These are phyloP conservation scores for Synergus umbraculus DNA, from an alignment of 2,888 invertebrate species.

Conservation along the genomic window DNA sequence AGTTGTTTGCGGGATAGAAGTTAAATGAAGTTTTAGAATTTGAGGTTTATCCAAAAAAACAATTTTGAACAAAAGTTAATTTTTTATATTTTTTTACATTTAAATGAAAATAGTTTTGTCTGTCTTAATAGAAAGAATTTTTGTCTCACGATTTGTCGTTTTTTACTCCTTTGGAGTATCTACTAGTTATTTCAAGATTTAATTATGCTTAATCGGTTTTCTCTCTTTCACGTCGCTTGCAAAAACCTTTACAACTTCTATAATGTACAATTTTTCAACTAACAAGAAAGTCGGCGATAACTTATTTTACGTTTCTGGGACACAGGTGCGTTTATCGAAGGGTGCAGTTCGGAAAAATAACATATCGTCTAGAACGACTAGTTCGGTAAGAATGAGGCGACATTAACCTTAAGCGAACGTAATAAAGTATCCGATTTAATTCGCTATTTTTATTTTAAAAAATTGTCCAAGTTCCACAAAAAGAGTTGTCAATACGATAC, in stretches of 20 bases:
- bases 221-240: background rate
- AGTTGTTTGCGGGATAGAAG: background rate
- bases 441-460: background rate
- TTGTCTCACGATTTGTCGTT: background rate
- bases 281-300: background rate
- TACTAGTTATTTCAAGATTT: background rate
- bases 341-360: slow-evolving; percentile 21
- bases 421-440: background rate
- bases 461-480: background rate
- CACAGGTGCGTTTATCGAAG: slow-evolving; percentile 2
- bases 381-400: background rate
- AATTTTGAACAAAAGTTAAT: background rate
- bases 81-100: background rate
- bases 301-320: slow-evolving; percentile 15
- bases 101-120: background rate
- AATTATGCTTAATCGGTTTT: background rate
- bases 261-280: background rate
- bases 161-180: background rate
- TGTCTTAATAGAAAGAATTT: background rate
- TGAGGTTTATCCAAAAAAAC: background rate
- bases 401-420: background rate
- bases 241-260: background rate
- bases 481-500: background rate
- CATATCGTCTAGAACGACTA: background rate
- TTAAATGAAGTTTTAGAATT: background rate